Conservation (phyloP, 1,140 invertebrate genomes). For the Bombus superbus region DNA sequence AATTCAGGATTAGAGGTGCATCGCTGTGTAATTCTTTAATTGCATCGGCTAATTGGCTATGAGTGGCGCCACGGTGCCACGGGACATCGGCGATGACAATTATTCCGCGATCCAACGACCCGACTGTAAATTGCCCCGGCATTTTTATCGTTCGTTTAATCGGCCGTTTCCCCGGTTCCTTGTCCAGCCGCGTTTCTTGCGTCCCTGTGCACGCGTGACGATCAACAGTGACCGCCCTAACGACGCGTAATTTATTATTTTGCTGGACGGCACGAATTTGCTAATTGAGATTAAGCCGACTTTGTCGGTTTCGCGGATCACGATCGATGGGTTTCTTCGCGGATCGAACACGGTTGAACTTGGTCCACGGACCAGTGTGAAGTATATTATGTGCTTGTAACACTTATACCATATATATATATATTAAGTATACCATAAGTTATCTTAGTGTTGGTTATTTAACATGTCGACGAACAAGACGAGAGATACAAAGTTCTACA, state of each 20-base stretch:
- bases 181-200: constrained; percentile 32
- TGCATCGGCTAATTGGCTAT: constrained; percentile 79
- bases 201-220: neutral
- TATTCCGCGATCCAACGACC: constrained; percentile 64
- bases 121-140: constrained; percentile 70
- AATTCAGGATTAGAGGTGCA: constrained; percentile 47
- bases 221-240: constrained; percentile 4
- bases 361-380: too few relatives aligned
- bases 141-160: constrained; percentile 66
- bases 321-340: neutral
- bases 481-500: too few relatives aligned
- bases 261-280: constrained; percentile 39
- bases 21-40: constrained; percentile 80
- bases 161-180: constrained; percentile 47
- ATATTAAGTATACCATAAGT: too few relatives aligned
- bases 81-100: constrained; percentile 72
- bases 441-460: too few relatives aligned
- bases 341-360: neutral
- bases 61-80: constrained; percentile 77
- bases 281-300: constrained; percentile 36
- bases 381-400: too few relatives aligned
- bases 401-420: too few relatives aligned
- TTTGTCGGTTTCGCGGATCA: neutral
- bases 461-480: too few relatives aligned
- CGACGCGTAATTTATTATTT: constrained; percentile 41